Evolutionary conservation across 2,888 invertebrate species (phyloP), one percentile per base, ranked within the genome.

Genomic region (Emmelina monodactyla): DNA sequence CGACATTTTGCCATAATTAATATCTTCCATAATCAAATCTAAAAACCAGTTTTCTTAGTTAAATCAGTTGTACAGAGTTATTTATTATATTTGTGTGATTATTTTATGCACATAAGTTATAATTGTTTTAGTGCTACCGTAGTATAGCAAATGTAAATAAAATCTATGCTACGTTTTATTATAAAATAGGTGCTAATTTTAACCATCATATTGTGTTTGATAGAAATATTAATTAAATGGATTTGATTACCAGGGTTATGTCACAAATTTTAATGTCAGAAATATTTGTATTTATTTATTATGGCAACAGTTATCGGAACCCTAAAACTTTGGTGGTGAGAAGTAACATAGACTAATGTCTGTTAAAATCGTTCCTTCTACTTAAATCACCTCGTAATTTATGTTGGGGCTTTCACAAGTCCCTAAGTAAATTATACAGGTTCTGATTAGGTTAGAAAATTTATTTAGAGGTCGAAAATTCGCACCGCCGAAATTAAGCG

Each of bases 301-400:
- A 42, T 55, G 67, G 62, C 65, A 64, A 66, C 67, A 72, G 62
- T 68, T 72, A 76, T 78, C 76, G 76, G 78, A 78, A 75, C 78
- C 76, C 67, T 60, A 52, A 39, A 32, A 43, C 47, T 47, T 55
- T 66, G 71, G 68, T 71, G 79, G 75, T 75, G 62, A 73, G 62
- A 68, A 71, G 73, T 72, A 69, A 69, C 64, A 54, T 48, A 56
- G n/a, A 69, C 69, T 65, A 51, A 61, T 54, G 60, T 65, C 62
- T 62, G 35, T 54, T 49, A 51, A 55, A 53, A 57, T 58, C 56
- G 63, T 66, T 75, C 69, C 75, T 79, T 78, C 76, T 76, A 70
- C 76, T 76, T 64, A 65, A 79, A 81, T 81, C 81, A 81, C 81
- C 81, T 78, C 81, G 67, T 78, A 73, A 79, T 81, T 81, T 81